A percentile compares a stretch with the other conserved stretches of the same genome.
phyloP scores from a whole-genome alignment of 2,113 vertebrate genomes.

The Neogobius melanostomus region DNA sequence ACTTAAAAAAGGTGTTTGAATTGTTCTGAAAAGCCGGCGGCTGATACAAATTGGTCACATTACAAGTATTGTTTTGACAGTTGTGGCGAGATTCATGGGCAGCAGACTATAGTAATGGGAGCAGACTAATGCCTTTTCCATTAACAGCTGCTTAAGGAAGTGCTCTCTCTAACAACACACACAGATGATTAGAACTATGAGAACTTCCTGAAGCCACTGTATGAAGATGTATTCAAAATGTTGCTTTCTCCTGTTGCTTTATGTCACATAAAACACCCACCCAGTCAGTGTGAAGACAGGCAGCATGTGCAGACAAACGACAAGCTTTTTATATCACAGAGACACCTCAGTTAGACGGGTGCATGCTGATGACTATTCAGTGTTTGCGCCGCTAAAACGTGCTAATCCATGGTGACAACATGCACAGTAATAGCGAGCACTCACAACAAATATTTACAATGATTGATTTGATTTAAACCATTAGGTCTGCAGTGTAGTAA shows the following conservation, averaged over 20 bases:
- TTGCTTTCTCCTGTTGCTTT: neutral
- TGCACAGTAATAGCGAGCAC: neutral
- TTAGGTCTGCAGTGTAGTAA: neutral
- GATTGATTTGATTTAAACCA: neutral
- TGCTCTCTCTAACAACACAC: too few species aligned
- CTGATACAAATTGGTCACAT: neutral
- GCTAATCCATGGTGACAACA: neutral
- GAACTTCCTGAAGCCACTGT: too few species aligned
- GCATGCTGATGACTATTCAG: neutral
- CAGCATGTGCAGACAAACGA: neutral
- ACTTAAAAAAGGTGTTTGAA: neutral
- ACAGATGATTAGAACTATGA: too few species aligned
- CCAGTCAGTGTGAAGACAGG: neutral
- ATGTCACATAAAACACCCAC: neutral
- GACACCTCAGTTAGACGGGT: neutral
- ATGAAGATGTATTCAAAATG: neutral
- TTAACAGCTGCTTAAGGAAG: neutral
- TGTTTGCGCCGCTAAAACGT: neutral
- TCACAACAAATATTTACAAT: neutral
- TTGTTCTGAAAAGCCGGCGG: neutral
- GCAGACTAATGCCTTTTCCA: neutral
- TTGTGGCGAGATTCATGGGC: neutral
- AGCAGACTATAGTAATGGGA: neutral
- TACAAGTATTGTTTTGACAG: neutral
- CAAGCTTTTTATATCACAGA: neutral